Conservation (phyloP, 2,888 invertebrate species). For the Ectropis crepuscularia region DNA sequence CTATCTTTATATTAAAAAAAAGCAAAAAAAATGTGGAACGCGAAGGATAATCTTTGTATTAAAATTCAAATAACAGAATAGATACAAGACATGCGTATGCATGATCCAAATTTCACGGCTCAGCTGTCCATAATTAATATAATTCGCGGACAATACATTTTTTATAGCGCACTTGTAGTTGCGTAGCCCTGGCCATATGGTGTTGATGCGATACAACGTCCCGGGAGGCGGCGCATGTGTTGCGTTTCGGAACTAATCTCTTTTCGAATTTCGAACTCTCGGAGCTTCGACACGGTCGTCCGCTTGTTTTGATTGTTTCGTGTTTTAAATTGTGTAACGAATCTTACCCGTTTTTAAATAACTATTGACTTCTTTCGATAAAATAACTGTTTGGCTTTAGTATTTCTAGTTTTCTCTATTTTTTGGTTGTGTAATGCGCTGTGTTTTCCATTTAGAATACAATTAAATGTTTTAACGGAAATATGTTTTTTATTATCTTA, state of each 20-base stretch:
- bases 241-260: constrained; percentile 78
- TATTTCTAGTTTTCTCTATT: too few relatives aligned
- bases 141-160: constrained; percentile 54
- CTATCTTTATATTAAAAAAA: too few relatives aligned
- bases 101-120: constrained; percentile 68
- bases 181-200: constrained; percentile 78
- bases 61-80: not conserved
- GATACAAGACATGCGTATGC: constrained; percentile 27
- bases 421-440: too few relatives aligned
- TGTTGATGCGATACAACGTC: constrained; percentile 58
- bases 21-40: too few relatives aligned
- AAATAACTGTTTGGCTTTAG: too few relatives aligned
- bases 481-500: too few relatives aligned
- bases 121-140: constrained; percentile 61
- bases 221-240: constrained; percentile 60
- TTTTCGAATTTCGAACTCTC: constrained; percentile 57
- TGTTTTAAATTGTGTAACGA: constrained; percentile 3
- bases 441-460: too few relatives aligned
- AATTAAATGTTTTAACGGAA: too few relatives aligned
- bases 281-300: constrained; percentile 49
- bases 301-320: constrained; percentile 42
- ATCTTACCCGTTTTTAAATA: constrained; percentile 4
- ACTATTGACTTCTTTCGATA: not conserved
- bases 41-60: too few relatives aligned
- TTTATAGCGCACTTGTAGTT: constrained; percentile 67